These are phyloP conservation scores for Orthosia gothica DNA, from an alignment of 2,888 invertebrate species.

Conservation along the genomic window DNA sequence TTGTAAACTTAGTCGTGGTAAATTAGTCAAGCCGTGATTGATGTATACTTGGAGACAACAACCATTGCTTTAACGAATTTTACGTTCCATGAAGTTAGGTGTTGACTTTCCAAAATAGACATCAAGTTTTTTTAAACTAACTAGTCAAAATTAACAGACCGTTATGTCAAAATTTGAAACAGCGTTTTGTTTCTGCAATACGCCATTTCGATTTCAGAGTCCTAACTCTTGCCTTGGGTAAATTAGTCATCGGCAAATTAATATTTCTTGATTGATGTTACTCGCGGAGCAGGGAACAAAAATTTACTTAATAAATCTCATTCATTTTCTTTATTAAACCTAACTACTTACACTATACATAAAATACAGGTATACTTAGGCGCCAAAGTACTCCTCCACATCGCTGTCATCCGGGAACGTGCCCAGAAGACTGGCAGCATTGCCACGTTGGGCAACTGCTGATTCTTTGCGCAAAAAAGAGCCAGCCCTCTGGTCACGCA, in stretches of 20 bases:
- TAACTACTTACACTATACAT: too few relatives aligned
- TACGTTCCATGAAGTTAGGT: slow-evolving; percentile 5
- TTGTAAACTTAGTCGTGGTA: slow-evolving; percentile 35
- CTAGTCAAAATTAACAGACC: too few relatives aligned
- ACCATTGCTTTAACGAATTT: slow-evolving; percentile 39
- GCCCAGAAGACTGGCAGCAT: too few relatives aligned
- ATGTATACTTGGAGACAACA: slow-evolving; percentile 36
- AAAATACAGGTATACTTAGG: too few relatives aligned
- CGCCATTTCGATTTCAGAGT: background rate
- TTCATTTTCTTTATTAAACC: background rate
- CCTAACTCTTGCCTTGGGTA: background rate
- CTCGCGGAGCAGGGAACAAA: background rate
- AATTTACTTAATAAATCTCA: background rate
- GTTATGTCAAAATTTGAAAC: background rate
- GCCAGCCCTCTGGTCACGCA: too few relatives aligned
- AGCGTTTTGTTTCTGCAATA: background rate
- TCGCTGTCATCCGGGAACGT: too few relatives aligned
- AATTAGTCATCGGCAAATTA: slow-evolving; percentile 5
- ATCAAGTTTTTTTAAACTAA: slow-evolving; percentile 1
- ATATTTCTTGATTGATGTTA: slow-evolving; percentile 9
- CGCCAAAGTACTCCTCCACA: too few relatives aligned
- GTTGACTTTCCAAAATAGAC: background rate
- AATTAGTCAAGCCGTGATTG: slow-evolving; percentile 52
- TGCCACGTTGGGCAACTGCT: too few relatives aligned
- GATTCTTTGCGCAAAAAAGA: too few relatives aligned